Evolutionary conservation across 2,888 invertebrate species (phyloP), one percentile per base, ranked within the genome.

Genomic region (Amblyjoppa fuscipennis): DNA sequence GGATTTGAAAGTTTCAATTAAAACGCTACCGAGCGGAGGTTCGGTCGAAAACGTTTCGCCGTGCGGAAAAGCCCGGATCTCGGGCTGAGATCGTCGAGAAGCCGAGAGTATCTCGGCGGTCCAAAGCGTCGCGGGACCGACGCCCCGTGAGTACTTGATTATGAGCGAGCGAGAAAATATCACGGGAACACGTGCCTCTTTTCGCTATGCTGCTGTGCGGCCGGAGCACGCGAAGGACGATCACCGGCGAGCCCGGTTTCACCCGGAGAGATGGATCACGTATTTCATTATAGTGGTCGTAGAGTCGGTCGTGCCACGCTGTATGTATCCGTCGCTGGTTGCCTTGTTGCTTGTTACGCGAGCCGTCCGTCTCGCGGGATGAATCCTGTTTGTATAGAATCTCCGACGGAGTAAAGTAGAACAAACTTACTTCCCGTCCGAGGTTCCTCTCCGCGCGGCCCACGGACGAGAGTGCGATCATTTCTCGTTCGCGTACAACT

Each of bases 221-320:
- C 25, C 34, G 4, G 3, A 16, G 45, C 45, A 69, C 51, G 69
- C 69, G 53, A 49, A 69, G 66, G 53, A 41, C 51, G 75, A 85
- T 31, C 45, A 68, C 51, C 25, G 56, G 53, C 16, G 78, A 41
- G 61, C 78, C 78, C 80, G 74, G 87, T 92, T 92, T 92, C 91
- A 89, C 92, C 81, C 87, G 70, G 53, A 41, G 87, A 88, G 91
- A 91, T 92, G 89, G 90, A 92, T 93, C 92, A 93, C 93, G 92
- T 93, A 91, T 90, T 92, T 90, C 92, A 92, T 92, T 92, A 91
- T 89, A 87, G 79, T 84, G 70, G 45, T 74, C 51, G 31, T 59
- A 78, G 49, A 75, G 49, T 31, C 31, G 45, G 66, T 59, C 34
- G 68, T 70, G 64, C 49, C 34, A 59, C 59, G 49, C 77, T 78